Base-by-base conservation (phyloP, 2,113 vertebrate genomes). In the Corythornis vintsioides region DNA sequence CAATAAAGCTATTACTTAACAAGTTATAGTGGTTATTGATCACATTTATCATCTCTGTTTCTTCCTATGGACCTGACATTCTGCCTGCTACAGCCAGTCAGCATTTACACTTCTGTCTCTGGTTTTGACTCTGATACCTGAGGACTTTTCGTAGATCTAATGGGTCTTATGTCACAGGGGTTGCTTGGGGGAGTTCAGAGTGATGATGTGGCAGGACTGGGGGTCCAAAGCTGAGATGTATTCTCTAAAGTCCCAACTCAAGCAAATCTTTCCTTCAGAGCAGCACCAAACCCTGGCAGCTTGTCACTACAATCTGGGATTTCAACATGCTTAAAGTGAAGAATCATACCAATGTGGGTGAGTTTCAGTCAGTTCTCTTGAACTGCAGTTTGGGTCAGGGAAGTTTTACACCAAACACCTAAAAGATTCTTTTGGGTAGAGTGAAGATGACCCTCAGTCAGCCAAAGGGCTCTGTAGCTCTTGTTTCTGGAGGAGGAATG, bases 391-490 rank as follows among this genome's bases (percentile, higher is more conserved):
- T 69, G 42, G 42, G 63, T 55, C 74, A 31, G 35, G 52, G 26
- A 3, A 31, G n/a, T 73, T 77, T 82, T 63, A 43, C 9, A 6
- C 3, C 2, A 10, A 66, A 35, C 16, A 42, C 17, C 4, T 33
- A 29, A 73, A 79, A 81, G 38, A 55, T 16, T 26, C 4, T 1
- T 42, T 67, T 55, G 55, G 12, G 22, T 61, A 4, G n/a, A 6
- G 66, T 79, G 64, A 70, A 21, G 20, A 15, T 15, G n/a, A 74
- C 80, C 47, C 13, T 3, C 17, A 56, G 35, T 24, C 65, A 47
- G 38, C 33, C 3, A 3, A 69, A 45, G 0, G 5, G 0, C 1
- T 15, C 77, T 53, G 31, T 47, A 48, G 59, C 47, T 69, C 59
- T 63, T 21, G 4, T 72, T 63, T 43, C 69, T 40, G 56, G 15